Evolutionary conservation across 2,113 vertebrate genomes (phyloP), one percentile per base, ranked within the genome.

Genomic region (Chauna torquata): DNA sequence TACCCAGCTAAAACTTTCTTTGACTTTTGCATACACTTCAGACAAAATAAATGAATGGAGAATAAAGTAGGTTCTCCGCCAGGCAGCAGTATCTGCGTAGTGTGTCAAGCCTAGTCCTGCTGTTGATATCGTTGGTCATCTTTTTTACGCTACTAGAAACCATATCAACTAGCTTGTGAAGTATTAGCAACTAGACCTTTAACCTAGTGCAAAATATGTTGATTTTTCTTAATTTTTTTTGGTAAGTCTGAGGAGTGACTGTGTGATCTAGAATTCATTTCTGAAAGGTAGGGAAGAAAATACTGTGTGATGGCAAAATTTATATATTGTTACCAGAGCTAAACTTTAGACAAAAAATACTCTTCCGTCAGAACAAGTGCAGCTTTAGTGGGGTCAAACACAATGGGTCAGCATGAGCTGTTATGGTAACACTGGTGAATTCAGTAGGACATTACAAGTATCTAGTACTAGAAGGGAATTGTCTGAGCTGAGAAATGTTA

Each of bases 281-380:
- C 36, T 72, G 42, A 34, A 76, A 16, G 20, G 9, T 20, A 34
- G 52, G 38, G 57, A 42, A 50, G 28, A 64, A 84, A 61, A 57
- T 16, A 11, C 0, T 0, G 12, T 34, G 3, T 79, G 62, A 42
- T 59, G 86, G 16, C 16, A 57, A 7, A 5, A 4, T 11, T 40
- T 74, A 11, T 25, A 11, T 25, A 4, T 72, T 59, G 16, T 64
- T 65, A 9, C 45, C 66, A 45, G 69, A 79, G 11, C 15, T 81
- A 66, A 87, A 38, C 2, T 44, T 47, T 13, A 84, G 27, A 16
- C 11, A n/a, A 2, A 5, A 10, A 3, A 18, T 5, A 0, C 11
- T 23, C 14, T 45, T 66, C 23, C 16, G 82, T 14, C 44, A 34
- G 42, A 44, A 4, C 5, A 27, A 52, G 30, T 7, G 8, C 13